A percentile compares a stretch with the other conserved stretches of the same genome.
phyloP scores from a whole-genome alignment of 2,113 vertebrate species.

The Sturnus vulgaris region DNA sequence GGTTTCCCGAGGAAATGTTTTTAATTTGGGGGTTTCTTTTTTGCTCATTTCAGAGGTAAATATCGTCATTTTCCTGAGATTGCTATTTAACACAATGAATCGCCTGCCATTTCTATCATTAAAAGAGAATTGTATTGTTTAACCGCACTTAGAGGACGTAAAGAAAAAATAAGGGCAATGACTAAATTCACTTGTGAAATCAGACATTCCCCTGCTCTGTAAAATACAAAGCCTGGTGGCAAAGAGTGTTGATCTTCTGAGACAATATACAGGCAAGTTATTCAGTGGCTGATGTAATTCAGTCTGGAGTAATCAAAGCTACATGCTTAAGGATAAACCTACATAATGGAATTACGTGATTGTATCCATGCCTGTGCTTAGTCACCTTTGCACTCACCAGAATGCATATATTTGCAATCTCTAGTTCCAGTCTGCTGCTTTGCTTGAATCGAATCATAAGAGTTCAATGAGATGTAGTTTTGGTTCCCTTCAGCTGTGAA shows the following conservation, averaged over 20 bases:
- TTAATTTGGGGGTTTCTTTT: not conserved
- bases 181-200: not conserved
- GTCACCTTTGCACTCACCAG: not conserved
- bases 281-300: slow-evolving; percentile 38
- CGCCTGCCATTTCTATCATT: accelerated
- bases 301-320: slow-evolving; percentile 40
- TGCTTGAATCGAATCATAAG: not conserved
- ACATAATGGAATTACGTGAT: not conserved
- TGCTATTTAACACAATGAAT: not conserved
- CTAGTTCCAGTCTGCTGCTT: slow-evolving; percentile 12
- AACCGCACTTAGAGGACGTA: not conserved
- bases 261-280: not conserved
- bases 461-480: not conserved
- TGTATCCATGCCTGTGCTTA: slow-evolving; percentile 6
- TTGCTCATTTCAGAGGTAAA: not conserved
- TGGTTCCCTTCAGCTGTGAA: not conserved
- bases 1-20: not conserved
- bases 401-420: not conserved
- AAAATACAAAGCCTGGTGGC: not conserved
- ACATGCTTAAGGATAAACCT: slow-evolving; percentile 21
- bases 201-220: not conserved
- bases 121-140: not conserved
- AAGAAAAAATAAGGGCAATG: not conserved
- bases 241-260: not conserved
- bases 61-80: accelerated